Base-by-base conservation (phyloP, 2,888 invertebrate species). In the Lymantria dispar region DNA sequence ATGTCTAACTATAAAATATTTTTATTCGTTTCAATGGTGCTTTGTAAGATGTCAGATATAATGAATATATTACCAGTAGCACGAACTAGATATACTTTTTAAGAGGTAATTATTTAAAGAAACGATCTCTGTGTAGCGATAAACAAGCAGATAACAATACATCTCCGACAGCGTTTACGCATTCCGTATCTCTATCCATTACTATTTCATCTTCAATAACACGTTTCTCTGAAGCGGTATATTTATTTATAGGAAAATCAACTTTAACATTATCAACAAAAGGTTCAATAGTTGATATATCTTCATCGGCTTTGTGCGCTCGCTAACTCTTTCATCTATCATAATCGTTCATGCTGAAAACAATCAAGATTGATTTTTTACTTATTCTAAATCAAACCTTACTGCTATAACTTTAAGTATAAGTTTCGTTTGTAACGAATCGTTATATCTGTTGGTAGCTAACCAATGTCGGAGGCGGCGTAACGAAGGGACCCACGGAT, bases 301-400 rank as follows among this genome's bases (percentile, higher is more conserved):
- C 67, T 58, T 60, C 64, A 57, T 64, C 76, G 73, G 78, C 80
- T 84, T 85, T 85, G 87, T 84, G 81, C 83, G 83, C 83, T 88
- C 89, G 90, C 90, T 90, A 91, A 90, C 90, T 91, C 90, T 91
- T 91, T 90, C 91, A 91, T 90, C 91, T 90, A 90, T 90, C 91
- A 90, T 90, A 90, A 91, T 91, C 90, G 90, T 90, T 91, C 90
- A 90, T 89, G 88, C 89, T 90, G 90, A 91, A 90, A 91, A 88
- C 90, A 89, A 91, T 91, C 90, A 90, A 89, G 90, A 91, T 91
- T 88, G 85, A 84, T 86, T 83, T 77, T 75, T 66, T 52, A 52
- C 46, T 11, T 70, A 57, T n/a, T 40, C 70, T n/a, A 80, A 68
- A 72, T 57, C 72, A 49, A 51, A 67, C 81, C 66, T 52, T 85